These are phyloP conservation scores for Athene noctua DNA, from an alignment of 2,113 vertebrate genomes.

Conservation along the genomic window DNA sequence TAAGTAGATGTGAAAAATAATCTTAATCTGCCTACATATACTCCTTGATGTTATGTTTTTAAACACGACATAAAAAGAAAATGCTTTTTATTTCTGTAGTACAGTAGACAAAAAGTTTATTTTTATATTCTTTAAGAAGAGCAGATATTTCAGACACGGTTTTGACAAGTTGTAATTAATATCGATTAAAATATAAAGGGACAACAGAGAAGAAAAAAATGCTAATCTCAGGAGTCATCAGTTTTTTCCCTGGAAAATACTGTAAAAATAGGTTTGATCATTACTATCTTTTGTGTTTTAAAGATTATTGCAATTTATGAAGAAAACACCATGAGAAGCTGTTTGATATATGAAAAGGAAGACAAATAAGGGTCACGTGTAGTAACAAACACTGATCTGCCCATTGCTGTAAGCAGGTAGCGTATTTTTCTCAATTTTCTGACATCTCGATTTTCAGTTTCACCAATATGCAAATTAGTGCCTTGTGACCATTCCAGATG, in stretches of 20 bases:
- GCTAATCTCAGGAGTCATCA: not conserved
- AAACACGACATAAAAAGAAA: not conserved
- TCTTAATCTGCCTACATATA: not conserved
- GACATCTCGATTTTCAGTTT: not conserved
- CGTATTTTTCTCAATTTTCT: not conserved
- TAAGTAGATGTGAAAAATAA: not conserved
- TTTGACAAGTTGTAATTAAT: conserved; percentile 29
- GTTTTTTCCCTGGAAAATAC: not conserved
- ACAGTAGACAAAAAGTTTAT: not conserved
- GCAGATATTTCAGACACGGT: not conserved
- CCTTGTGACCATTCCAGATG: not conserved
- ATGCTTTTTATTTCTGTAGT: not conserved
- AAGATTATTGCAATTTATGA: not conserved
- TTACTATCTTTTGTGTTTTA: not conserved
- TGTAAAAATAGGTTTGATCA: not conserved
- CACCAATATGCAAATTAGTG: not conserved
- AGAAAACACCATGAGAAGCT: not conserved
- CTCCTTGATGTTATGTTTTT: not conserved
- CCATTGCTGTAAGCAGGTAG: not conserved
- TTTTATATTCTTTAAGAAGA: conserved; percentile 1
- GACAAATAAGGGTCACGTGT: not conserved
- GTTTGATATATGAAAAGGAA: not conserved
- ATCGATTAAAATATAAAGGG: not conserved
- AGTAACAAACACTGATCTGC: not conserved
- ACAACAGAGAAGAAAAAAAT: not conserved